A percentile compares a stretch with the other conserved stretches of the same genome.
These are phyloP conservation scores for Gallinago solitaria DNA, from an alignment of 2,797 vertebrate genomes.

Conservation along the genomic window DNA sequence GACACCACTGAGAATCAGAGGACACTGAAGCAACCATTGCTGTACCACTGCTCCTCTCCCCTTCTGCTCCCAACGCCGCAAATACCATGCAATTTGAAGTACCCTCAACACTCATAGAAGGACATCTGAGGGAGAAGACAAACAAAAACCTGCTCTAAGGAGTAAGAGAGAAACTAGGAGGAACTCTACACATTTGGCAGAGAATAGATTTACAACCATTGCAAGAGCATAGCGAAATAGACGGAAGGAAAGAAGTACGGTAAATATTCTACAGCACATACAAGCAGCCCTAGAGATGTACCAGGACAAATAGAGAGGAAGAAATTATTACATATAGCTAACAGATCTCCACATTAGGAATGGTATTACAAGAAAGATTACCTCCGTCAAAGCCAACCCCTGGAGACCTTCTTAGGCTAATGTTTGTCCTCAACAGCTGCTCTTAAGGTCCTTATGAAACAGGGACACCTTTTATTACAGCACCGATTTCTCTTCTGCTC, in stretches of 20 bases:
- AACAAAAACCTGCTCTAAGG: neutral
- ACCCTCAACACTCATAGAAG: neutral
- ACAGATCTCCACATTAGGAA: conserved; percentile 45
- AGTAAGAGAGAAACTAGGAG: neutral
- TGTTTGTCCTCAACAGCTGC: conserved; percentile 41
- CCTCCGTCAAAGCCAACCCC: neutral
- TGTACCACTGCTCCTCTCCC: neutral
- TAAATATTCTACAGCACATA: neutral
- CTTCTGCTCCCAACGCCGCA: neutral
- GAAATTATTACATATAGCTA: conserved; percentile 44
- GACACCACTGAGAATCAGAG: neutral
- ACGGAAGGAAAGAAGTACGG: neutral
- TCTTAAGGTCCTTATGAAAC: conserved; percentile 8
- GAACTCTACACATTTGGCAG: neutral
- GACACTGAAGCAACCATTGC: neutral
- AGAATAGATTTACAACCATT: neutral
- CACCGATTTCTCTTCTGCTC: neutral
- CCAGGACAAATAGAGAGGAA: conserved; percentile 43
- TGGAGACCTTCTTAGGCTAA: conserved; percentile 30
- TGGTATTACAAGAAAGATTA: conserved; percentile 53
- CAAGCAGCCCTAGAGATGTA: conserved; percentile 14
- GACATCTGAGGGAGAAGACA: neutral
- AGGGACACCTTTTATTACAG: conserved; percentile 5
- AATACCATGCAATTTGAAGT: neutral
- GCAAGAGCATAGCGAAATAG: neutral